phyloP scores from a whole-genome alignment of 2,797 vertebrate genomes.

The Peromyscus aztecus region DNA sequence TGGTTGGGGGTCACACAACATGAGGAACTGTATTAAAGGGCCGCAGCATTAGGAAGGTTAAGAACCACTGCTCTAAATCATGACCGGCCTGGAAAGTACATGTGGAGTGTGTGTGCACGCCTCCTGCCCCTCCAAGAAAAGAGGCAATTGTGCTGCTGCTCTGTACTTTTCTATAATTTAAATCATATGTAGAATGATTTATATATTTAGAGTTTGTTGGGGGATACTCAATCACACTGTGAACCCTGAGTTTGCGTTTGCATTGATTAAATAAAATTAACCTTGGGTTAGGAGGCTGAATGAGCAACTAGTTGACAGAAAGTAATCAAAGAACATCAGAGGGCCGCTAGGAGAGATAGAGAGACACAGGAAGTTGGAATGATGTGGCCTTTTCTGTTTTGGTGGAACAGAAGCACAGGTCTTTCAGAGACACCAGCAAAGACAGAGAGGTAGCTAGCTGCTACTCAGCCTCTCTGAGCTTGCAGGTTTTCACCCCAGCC shows the following conservation, averaged over 20 bases:
- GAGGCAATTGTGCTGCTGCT: neutral
- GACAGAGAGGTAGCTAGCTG: neutral
- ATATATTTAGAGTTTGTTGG: slow-evolving; percentile 15
- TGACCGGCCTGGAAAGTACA: neutral
- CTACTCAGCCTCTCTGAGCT: neutral
- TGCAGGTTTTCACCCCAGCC: neutral
- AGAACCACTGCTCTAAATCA: neutral
- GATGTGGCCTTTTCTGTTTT: neutral
- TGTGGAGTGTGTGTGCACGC: neutral
- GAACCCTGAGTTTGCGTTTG: neutral
- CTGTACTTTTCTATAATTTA: slow-evolving; percentile 27
- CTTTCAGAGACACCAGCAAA: neutral
- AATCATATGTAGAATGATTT: slow-evolving; percentile 17
- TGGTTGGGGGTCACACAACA: neutral
- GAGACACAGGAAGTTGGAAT: neutral
- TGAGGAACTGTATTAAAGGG: neutral
- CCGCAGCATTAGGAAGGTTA: neutral
- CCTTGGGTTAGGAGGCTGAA: neutral
- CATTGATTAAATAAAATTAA: neutral
- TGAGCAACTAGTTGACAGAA: neutral
- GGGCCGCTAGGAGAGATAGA: neutral
- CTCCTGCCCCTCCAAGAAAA: neutral
- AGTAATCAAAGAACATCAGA: neutral
- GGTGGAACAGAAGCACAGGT: neutral
- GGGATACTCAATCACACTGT: neutral